Evolutionary conservation across 2,113 vertebrate genomes (phyloP).

Genomic region (Guaruba guarouba): DNA sequence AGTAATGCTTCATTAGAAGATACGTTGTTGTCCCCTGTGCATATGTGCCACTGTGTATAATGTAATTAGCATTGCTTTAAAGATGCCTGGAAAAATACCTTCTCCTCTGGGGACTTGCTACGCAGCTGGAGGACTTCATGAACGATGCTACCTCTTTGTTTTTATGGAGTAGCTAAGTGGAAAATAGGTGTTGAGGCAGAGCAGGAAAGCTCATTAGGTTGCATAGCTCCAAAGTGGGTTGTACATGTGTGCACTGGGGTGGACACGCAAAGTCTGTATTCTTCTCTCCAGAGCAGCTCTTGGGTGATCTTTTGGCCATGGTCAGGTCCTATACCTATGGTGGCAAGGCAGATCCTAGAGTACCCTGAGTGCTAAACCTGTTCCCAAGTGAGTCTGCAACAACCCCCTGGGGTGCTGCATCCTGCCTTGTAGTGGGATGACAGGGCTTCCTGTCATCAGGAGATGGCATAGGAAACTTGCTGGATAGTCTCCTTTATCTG

Average conservation of each 20-base stretch:
- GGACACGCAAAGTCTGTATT: not conserved
- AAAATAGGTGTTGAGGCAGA: not conserved
- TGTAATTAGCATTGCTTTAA: conserved; percentile 13
- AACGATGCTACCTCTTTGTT: not conserved
- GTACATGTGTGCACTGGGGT: not conserved
- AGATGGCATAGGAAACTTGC: not conserved
- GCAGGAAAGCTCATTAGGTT: not conserved
- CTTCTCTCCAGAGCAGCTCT: not conserved
- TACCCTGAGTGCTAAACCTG: not conserved
- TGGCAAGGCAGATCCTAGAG: not conserved
- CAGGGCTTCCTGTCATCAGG: not conserved
- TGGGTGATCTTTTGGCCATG: rapidly evolving
- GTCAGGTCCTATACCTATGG: rapidly evolving
- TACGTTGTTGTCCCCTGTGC: not conserved
- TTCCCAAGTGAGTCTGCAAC: not conserved
- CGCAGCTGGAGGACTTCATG: not conserved
- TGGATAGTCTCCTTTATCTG: not conserved
- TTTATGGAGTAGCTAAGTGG: not conserved
- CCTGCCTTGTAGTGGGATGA: not conserved
- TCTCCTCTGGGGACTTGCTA: not conserved
- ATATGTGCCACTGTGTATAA: not conserved
- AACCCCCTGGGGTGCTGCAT: not conserved
- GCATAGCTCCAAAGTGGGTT: not conserved
- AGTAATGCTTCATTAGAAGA: not conserved
- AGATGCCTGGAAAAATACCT: conserved; percentile 22